These are phyloP conservation scores for Sebastes trivittatus DNA, from an alignment of 2,797 vertebrate genomes.

Conservation along the genomic window DNA sequence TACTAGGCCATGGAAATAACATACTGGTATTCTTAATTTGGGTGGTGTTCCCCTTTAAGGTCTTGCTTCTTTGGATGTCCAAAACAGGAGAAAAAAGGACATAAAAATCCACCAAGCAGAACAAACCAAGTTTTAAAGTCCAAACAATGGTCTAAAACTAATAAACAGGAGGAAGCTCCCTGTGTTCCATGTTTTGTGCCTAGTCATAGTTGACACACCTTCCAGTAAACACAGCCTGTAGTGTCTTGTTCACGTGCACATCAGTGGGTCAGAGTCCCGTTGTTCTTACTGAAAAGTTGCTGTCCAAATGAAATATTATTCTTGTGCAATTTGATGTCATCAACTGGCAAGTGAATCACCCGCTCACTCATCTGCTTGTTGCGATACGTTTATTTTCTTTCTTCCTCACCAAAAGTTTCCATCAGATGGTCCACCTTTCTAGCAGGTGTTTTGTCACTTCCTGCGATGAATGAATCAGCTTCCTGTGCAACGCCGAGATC, in stretches of 20 bases:
- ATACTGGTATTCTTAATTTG: too few species aligned
- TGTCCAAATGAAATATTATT: not conserved
- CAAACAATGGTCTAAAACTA: constrained; percentile 37
- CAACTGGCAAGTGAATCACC: not conserved
- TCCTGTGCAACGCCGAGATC: constrained; percentile 60
- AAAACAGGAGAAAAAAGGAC: constrained; percentile 29
- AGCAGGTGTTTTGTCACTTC: constrained; percentile 68
- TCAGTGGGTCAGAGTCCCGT: not conserved
- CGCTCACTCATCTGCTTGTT: not conserved
- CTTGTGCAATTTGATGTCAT: not conserved
- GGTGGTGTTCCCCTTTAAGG: not conserved
- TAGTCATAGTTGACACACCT: constrained; percentile 2
- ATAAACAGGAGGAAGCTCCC: constrained; percentile 7
- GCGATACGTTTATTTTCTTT: not conserved
- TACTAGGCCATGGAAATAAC: too few species aligned
- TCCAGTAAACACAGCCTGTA: constrained; percentile 29
- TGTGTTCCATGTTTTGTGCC: not conserved
- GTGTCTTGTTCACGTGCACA: not conserved
- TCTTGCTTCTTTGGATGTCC: constrained; percentile 26
- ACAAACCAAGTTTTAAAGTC: constrained; percentile 36
- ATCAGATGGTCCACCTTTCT: constrained; percentile 31
- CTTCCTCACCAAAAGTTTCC: constrained; percentile 13
- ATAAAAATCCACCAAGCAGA: not conserved
- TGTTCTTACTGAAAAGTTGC: not conserved
- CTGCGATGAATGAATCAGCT: constrained; percentile 65